Evolutionary conservation across 1,140 invertebrate genomes (phyloP), one percentile per base, ranked within the genome.

Genomic region (Laodelphax striatellus): DNA sequence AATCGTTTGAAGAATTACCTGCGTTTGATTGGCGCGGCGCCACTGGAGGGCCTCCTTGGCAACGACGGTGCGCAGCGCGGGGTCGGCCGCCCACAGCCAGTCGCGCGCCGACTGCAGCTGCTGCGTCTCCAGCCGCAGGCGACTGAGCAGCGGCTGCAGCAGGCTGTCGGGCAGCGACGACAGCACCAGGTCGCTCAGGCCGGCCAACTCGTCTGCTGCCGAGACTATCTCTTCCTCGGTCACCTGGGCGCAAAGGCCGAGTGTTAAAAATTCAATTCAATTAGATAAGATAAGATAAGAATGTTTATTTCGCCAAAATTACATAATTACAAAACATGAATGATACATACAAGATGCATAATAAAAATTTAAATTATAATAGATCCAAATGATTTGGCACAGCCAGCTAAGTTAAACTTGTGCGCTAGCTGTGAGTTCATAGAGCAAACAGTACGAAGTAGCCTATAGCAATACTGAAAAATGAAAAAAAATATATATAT

Each of bases 21-120:
- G 83, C 22, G 79, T 81, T 34, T 82, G 70, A 44, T 56, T 67
- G 62, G 76, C 75, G 54, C 79, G 78, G 66, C 85, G 83, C 80
- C 85, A 90, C 63, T 90, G 87, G n/a, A 92, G 69, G 14, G 88
- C 88, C 75, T 92, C 88, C 74, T 90, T 92, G 38, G 86, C 86
- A 46, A 92, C 87, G 1, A 92, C 88, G 64, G 83, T 82, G 64
- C 84, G 79, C 50, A 91, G 71, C 2, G 85, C 84, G 17, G 87
- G 82, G 69, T 90, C 85, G 34, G 88, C 85, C 52, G 79, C 78
- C 64, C 82, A 79, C 54, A 88, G 70, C 83, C 86, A 88, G 64
- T 84, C 78, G 71, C 86, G 85, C 54, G 84, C 83, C 69, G 76
- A 72, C 64, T 46, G 57, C 24, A 28, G 24, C 1, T 64, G 57